Conservation (phyloP, 1,140 invertebrate species). For the Drosophila hydei region DNA sequence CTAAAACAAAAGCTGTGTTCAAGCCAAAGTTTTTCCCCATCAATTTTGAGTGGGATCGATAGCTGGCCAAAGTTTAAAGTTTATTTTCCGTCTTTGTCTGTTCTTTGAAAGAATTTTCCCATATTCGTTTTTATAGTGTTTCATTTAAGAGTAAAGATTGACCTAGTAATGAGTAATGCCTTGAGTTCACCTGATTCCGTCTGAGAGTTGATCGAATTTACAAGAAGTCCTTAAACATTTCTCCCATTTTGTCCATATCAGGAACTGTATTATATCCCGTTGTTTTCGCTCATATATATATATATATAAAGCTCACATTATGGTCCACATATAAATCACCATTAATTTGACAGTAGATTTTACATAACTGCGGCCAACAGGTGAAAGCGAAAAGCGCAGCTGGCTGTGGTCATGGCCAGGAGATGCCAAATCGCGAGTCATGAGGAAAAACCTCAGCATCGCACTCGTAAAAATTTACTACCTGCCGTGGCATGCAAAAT, state of each 20-base stretch:
- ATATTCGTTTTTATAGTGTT: too few relatives aligned
- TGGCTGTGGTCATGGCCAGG: conserved; percentile 52
- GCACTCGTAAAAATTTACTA: conserved; percentile 75
- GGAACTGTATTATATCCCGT: too few relatives aligned
- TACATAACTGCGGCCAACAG: conserved; percentile 76
- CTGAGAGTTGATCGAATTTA: too few relatives aligned
- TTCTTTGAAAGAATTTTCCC: too few relatives aligned
- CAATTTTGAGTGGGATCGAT: conserved; percentile 23
- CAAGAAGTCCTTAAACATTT: too few relatives aligned
- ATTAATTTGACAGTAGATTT: conserved; percentile 78
- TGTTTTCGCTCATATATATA: conserved; percentile 3
- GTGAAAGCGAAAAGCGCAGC: conserved; percentile 76
- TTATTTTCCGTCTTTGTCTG: not conserved
- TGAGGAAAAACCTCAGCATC: conserved; percentile 60
- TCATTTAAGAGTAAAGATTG: too few relatives aligned
- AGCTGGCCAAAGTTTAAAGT: not conserved
- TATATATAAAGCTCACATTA: conserved; percentile 61
- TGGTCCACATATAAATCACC: conserved; percentile 71
- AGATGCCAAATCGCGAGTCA: conserved; percentile 35
- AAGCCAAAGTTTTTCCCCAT: conserved; percentile 33
- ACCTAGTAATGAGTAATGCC: too few relatives aligned
- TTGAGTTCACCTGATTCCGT: too few relatives aligned
- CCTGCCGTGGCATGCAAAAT: conserved; percentile 67
- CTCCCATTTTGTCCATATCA: too few relatives aligned
- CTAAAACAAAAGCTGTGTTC: conserved; percentile 78